phyloP scores from a whole-genome alignment of 2,113 vertebrate species.

The Tetrao urogallus region DNA sequence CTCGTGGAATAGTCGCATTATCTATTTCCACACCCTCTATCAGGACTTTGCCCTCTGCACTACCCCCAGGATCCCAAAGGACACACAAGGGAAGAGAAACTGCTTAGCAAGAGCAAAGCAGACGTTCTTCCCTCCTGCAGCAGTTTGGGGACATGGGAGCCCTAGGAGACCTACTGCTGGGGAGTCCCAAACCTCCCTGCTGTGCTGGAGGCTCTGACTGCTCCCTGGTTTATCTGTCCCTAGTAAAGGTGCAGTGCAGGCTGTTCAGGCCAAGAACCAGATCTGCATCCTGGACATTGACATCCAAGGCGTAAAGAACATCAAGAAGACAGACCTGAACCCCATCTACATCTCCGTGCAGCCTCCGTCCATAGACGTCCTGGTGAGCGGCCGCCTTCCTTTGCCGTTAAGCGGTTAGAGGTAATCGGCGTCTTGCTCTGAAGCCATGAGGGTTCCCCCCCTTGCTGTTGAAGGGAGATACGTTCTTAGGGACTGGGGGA shows the following conservation, averaged over 20 bases:
- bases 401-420: constrained; percentile 44
- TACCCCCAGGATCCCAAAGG: background rate
- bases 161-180: background rate
- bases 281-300: constrained; percentile 96
- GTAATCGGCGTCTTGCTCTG: constrained; percentile 20
- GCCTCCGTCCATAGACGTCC: constrained; percentile 85
- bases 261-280: constrained; percentile 91
- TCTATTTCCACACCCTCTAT: background rate
- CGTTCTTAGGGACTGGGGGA: background rate
- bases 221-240: background rate
- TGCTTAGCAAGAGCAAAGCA: background rate
- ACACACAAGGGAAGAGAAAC: background rate
- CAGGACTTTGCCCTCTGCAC: background rate
- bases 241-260: constrained; percentile 91
- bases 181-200: fast-evolving
- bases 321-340: constrained; percentile 89
- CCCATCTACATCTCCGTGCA: constrained; percentile 95
- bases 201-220: fast-evolving
- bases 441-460: background rate
- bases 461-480: fast-evolving
- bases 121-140: background rate
- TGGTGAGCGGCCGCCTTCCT: constrained; percentile 82
- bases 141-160: fast-evolving
- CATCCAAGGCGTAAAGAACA: constrained; percentile 94
- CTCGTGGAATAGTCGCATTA: fast-evolving